phyloP scores from a whole-genome alignment of 2,113 vertebrate genomes.

The Carassius auratus region DNA sequence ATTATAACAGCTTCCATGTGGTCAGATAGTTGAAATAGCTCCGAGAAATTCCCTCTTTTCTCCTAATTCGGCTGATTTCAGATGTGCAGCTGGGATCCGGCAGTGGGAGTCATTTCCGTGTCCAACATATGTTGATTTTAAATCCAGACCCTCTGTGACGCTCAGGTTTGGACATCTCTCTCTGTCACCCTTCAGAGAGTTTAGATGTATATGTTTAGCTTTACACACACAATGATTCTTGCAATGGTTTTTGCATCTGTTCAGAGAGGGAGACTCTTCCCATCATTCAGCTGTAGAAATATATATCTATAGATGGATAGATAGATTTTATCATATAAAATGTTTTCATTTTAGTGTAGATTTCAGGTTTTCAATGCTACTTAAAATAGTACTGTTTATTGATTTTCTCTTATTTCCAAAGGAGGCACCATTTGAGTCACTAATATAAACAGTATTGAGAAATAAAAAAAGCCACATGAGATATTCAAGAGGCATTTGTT shows the following conservation, averaged over 20 bases:
- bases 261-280: neutral
- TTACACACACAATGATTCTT: neutral
- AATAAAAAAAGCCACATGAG: neutral
- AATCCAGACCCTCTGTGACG: conserved; percentile 56
- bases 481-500: neutral
- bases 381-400: neutral
- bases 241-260: conserved; percentile 48
- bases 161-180: conserved; percentile 4
- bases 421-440: neutral
- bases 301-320: too few species aligned
- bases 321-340: too few species aligned
- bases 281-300: neutral
- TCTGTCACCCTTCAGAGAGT: conserved; percentile 17
- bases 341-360: too few species aligned
- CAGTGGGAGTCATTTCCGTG: conserved; percentile 45
- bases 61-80: conserved; percentile 63
- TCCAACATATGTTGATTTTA: conserved; percentile 56
- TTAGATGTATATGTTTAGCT: conserved; percentile 25
- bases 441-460: neutral
- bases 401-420: neutral
- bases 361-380: neutral
- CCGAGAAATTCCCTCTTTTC: conserved; percentile 60
- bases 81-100: conserved; percentile 51
- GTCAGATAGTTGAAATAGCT: conserved; percentile 62
- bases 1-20: conserved; percentile 65